Base-by-base conservation (phyloP, 2,113 vertebrate genomes). In the Pomatostomus ruficeps region DNA sequence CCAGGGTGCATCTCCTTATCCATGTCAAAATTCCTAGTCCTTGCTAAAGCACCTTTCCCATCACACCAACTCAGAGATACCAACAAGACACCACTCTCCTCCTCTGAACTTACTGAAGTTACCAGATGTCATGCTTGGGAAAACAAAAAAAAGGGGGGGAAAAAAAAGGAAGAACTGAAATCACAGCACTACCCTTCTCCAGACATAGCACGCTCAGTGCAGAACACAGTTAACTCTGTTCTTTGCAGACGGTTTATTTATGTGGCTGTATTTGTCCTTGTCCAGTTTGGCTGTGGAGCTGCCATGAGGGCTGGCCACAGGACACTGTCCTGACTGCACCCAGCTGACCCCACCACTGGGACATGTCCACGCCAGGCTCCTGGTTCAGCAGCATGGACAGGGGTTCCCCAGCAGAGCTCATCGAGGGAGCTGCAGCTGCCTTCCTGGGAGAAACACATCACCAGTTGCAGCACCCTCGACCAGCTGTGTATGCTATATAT, bases 81-180 rank as follows among this genome's bases (percentile, higher is more conserved):
- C 25, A 81, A 38, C 36, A 66, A 77, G 45, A 25, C 9, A 87
- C 25, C 15, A 71, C 14, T 26, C 11, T 29, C 14, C 18, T 91
- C 66, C 70, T 58, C 61, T 46, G 26, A 71, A 42, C 18, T 12
- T 67, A 52, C 3, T 29, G 57, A 86, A 63, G 38, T 28, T 51
- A 45, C n/a, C 51, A 91, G 66, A 29, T 20, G 5, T 8, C 51
- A 45, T 1, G 1, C 6, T 5, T 71, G 25, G 15, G 35, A 45
- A 26, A 76, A 51, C 3, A 31, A 38, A 12, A 10, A 23, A 16
- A 17, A 3, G 0, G 2, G 10, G 12, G 3, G 0, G 9, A 6
- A 3, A 3, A 14, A 19, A 14, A 28, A 28, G 46, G 11, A 42
- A 26, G 12, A 73, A 46, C 65, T 58, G 59, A 71, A 74, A 43